Conservation (phyloP, 2,113 vertebrate species). For the Dicaeum eximium region DNA sequence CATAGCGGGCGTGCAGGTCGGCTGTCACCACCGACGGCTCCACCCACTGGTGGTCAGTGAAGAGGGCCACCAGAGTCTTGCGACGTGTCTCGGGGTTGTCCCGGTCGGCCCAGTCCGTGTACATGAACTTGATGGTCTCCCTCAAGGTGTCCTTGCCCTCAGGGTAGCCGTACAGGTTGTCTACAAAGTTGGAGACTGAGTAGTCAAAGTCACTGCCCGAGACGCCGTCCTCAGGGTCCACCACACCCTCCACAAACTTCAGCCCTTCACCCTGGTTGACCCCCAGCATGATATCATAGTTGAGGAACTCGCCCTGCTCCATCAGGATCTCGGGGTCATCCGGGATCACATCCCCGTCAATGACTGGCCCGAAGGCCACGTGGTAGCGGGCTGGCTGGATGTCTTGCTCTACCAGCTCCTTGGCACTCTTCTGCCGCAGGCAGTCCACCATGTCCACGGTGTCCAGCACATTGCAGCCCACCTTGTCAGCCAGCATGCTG, state of each 20-base stretch:
- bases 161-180: conserved; percentile 95
- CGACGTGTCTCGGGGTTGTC: conserved; percentile 96
- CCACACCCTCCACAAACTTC: conserved; percentile 96
- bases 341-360: conserved; percentile 96
- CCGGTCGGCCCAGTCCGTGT: conserved; percentile 97
- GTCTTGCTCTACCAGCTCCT: conserved; percentile 97
- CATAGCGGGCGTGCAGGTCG: conserved; percentile 94
- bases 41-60: conserved; percentile 99
- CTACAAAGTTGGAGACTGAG: conserved; percentile 97
- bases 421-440: conserved; percentile 93
- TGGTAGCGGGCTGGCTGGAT: conserved; percentile 97
- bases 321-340: conserved; percentile 98
- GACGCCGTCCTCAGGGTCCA: conserved; percentile 95
- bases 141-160: conserved; percentile 96
- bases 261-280: conserved; percentile 98
- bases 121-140: conserved; percentile 99
- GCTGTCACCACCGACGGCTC: conserved; percentile 96
- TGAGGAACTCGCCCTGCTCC: conserved; percentile 99
- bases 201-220: conserved; percentile 98
- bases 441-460: conserved; percentile 98
- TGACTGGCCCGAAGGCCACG: conserved; percentile 96
- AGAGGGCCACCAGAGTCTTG: conserved; percentile 95
- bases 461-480: conserved; percentile 96
- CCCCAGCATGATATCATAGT: conserved; percentile 98
- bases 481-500: conserved; percentile 93